These are phyloP conservation scores for Chymomyza caudatula DNA, from an alignment of 2,888 invertebrate species.

Conservation along the genomic window DNA sequence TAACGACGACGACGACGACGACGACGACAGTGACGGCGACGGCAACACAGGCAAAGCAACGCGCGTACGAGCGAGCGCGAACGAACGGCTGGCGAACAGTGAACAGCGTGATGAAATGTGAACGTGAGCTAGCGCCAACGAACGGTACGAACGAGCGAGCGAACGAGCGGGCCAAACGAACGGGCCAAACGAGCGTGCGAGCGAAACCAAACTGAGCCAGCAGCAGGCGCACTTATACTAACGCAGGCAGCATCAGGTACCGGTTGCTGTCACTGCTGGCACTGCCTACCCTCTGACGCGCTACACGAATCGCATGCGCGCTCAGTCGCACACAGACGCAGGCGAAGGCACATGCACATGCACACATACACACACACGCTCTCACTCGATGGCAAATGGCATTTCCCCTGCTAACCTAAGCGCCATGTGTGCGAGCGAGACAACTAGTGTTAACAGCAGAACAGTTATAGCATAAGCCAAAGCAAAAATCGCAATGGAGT, in stretches of 20 bases:
- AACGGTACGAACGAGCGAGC: background rate
- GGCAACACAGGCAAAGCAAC: constrained; percentile 39
- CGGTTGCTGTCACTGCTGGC: constrained; percentile 22
- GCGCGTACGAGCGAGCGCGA: constrained; percentile 41
- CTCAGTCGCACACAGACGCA: constrained; percentile 45
- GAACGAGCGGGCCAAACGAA: background rate
- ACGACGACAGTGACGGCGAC: constrained; percentile 34
- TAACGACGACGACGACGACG: constrained; percentile 25
- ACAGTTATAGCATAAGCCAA: constrained; percentile 30
- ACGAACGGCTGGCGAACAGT: background rate
- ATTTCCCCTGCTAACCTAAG: constrained; percentile 36
- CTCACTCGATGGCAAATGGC: constrained; percentile 46
- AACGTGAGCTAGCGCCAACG: background rate
- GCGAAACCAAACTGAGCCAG: background rate
- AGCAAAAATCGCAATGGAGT: constrained; percentile 73
- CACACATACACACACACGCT: constrained; percentile 14
- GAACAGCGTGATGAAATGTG: background rate
- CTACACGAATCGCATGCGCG: constrained; percentile 58
- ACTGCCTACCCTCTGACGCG: constrained; percentile 27
- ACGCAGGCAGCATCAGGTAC: background rate
- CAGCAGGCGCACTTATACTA: background rate
- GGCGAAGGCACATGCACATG: constrained; percentile 7
- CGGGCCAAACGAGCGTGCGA: constrained; percentile 23
- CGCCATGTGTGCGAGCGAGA: constrained; percentile 42
- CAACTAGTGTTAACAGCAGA: constrained; percentile 35